Base-by-base conservation (phyloP, 2,113 vertebrate genomes). In the Actenoides lindsayi region DNA sequence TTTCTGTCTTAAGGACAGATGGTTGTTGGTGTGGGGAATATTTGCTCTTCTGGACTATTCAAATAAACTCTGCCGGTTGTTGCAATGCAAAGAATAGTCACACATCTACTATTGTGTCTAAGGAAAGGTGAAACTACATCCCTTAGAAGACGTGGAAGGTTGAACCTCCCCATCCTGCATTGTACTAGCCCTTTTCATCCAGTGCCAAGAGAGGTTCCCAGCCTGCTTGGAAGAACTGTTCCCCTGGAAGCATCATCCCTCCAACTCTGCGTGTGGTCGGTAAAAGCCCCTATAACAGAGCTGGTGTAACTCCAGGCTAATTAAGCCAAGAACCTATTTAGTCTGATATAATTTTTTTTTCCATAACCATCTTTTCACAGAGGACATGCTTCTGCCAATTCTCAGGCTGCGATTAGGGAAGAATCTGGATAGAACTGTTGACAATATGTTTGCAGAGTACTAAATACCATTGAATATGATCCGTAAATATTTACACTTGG, bases 401-500 rank as follows among this genome's bases (percentile, higher is more conserved):
- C 90, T 79, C 83, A 89, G 83, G 56, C 88, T 92, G 93, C 0
- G 2, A 83, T 90, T 92, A 90, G 92, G 79, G 73, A 96, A 90
- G 73, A 94, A 46, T 86, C 73, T 96, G 85, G 83, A 75, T 77
- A 74, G 79, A 86, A 88, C 54, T 90, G 82, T 83, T 94, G 87
- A 81, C 93, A 93, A 63, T 83, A 86, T 96, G 88, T 93, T 96
- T 95, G 92, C 88, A 83, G 76, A 92, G 82, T 78, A 88, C 73
- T 96, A 95, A 96, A 94, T 94, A 71, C 88, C 86, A 89, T 35
- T 74, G 79, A 94, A 78, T 93, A 78, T 89, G 71, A 83, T 95
- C 95, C 70, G 89, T 89, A 96, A 97, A 96, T 96, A 92, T 96
- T 96, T 95, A 90, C 56, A 64, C 76, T 93, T 46, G 24, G 83